Evolutionary conservation across 2,888 invertebrate species (phyloP).

Genomic region (Strigamia maritima): DNA sequence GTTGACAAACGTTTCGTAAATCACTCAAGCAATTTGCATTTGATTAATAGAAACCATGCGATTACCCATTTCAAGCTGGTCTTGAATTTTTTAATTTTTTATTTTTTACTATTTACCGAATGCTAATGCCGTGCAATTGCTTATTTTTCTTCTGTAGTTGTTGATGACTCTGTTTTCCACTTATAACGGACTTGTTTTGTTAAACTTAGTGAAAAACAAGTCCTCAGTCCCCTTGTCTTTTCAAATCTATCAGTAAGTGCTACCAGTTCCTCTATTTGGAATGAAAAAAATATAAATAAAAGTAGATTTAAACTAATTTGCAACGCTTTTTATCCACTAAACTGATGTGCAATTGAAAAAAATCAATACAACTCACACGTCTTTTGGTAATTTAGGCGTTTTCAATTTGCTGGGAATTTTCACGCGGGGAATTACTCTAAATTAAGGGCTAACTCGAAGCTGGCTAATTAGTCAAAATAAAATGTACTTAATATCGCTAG

Average conservation of each 20-base stretch:
- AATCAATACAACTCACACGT: neutral
- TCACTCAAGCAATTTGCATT: neutral
- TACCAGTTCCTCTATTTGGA: neutral
- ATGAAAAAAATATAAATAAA: neutral
- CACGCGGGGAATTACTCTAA: neutral
- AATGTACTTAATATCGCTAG: neutral
- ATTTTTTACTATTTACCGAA: neutral
- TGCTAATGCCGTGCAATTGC: neutral
- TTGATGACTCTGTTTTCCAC: slow-evolving; percentile 24
- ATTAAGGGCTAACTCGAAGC: neutral
- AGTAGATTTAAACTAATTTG: neutral
- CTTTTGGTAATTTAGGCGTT: neutral
- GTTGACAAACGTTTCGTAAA: neutral
- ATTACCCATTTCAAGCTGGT: neutral
- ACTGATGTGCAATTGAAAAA: neutral
- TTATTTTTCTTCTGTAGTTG: slow-evolving; percentile 13
- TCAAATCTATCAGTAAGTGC: neutral
- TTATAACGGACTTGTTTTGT: slow-evolving; percentile 27
- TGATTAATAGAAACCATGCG: neutral
- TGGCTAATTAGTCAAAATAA: slow-evolving; percentile 9
- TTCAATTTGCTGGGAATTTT: neutral
- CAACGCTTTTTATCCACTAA: neutral
- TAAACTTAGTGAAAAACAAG: slow-evolving; percentile 21
- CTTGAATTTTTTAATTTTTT: neutral
- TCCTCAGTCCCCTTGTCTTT: neutral